These are phyloP conservation scores for Uria aalge DNA, from an alignment of 2,113 vertebrate genomes.

Conservation along the genomic window DNA sequence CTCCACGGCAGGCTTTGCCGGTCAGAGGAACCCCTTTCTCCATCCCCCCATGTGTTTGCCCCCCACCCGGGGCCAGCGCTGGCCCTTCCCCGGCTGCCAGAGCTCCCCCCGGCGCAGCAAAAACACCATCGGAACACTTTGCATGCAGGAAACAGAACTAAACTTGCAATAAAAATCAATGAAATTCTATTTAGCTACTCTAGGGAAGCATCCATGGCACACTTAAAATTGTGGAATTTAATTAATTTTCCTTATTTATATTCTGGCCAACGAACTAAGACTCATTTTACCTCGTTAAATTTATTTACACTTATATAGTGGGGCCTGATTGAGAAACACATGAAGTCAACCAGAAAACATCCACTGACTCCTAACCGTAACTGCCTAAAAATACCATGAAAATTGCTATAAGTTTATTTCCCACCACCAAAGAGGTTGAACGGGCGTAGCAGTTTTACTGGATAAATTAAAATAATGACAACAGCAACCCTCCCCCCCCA, in stretches of 20 bases:
- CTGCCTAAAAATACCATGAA: not conserved
- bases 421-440: not conserved
- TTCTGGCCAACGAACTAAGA: not conserved
- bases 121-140: fast-evolving
- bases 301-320: not conserved
- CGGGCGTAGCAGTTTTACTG: too few species aligned
- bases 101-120: not conserved
- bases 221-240: not conserved
- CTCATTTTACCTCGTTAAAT: not conserved
- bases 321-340: not conserved
- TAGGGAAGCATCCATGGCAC: not conserved
- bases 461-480: not conserved
- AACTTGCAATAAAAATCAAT: not conserved
- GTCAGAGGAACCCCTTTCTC: fast-evolving
- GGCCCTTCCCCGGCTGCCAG: not conserved
- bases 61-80: fast-evolving
- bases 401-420: not conserved
- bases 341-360: not conserved
- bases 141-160: not conserved
- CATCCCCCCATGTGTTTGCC: not conserved
- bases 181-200: not conserved
- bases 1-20: not conserved
- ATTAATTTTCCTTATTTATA: constrained; percentile 35
- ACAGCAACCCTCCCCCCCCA: too few species aligned
- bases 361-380: not conserved